phyloP scores from a whole-genome alignment of 1,140 invertebrate species.

The Eurosta solidaginis region DNA sequence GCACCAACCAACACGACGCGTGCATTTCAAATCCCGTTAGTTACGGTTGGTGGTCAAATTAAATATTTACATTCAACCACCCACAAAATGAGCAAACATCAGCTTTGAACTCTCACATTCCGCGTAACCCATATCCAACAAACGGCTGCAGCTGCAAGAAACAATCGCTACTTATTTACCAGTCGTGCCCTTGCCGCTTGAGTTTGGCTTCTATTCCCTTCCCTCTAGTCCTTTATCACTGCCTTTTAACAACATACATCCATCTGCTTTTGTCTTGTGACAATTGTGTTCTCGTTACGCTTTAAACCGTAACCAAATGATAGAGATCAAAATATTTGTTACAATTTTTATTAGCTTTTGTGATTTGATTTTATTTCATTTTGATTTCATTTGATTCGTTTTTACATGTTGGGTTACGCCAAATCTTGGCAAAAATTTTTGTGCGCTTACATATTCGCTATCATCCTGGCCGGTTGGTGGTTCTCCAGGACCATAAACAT shows the following conservation, averaged over 20 bases:
- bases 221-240: background rate
- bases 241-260: no score
- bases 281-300: constrained; percentile 8
- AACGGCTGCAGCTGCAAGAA: background rate
- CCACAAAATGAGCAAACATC: background rate
- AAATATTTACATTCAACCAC: constrained; percentile 27
- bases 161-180: background rate
- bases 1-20: background rate
- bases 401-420: background rate
- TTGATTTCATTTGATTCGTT: constrained; percentile 19
- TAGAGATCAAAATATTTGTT: background rate
- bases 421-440: background rate
- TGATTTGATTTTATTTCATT: background rate
- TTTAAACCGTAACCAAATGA: background rate
- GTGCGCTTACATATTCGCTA: background rate
- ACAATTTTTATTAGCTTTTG: background rate
- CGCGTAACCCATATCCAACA: no score
- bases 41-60: background rate
- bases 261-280: background rate
- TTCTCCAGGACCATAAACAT: background rate
- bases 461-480: constrained; percentile 3
- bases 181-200: no score
- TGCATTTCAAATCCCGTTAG: constrained; percentile 5
- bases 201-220: no score
- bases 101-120: no score